Percentiles rank a stretch among this genome's conserved stretches.
Conservation (phyloP, 1,140 invertebrate genomes). For the Mesaphorura yosii region DNA sequence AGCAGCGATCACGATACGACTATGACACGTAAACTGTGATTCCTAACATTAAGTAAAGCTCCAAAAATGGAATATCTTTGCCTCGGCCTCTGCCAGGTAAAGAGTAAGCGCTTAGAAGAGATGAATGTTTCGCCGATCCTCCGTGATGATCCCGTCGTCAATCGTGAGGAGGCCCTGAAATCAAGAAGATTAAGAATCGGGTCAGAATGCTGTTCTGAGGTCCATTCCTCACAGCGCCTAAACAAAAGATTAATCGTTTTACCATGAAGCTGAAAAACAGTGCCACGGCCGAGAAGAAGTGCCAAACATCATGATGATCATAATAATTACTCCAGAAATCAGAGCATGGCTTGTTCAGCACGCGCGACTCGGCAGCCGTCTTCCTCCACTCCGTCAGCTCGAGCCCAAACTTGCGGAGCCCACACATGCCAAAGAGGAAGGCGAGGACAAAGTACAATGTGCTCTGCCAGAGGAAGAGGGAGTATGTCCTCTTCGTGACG, state of each 20-base stretch:
- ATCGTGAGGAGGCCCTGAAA: conserved; percentile 6
- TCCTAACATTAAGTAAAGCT: too few species aligned
- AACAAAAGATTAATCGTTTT: neutral
- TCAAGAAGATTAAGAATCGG: neutral
- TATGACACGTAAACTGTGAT: too few species aligned
- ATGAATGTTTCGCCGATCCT: too few species aligned
- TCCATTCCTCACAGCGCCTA: neutral
- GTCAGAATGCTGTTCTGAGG: too few species aligned
- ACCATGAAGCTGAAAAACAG: conserved; percentile 10
- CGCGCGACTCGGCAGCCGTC: conserved; percentile 1
- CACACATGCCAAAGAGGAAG: neutral
- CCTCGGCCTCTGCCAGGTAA: too few species aligned
- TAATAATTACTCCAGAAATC: conserved; percentile 4
- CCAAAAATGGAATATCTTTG: too few species aligned
- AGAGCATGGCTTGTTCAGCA: conserved; percentile 3
- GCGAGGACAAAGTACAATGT: neutral
- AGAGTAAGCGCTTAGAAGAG: too few species aligned
- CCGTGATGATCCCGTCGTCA: conserved; percentile 5
- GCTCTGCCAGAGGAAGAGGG: neutral
- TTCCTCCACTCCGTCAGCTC: conserved; percentile 7
- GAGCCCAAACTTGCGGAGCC: conserved; percentile 2
- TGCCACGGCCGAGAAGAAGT: conserved; percentile 4
- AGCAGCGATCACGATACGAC: too few species aligned
- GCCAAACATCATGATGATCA: conserved; percentile 12
- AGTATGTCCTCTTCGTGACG: neutral